Evolutionary conservation across 2,797 vertebrate species (phyloP).

Genomic region (Mormyrops boulengeri): DNA sequence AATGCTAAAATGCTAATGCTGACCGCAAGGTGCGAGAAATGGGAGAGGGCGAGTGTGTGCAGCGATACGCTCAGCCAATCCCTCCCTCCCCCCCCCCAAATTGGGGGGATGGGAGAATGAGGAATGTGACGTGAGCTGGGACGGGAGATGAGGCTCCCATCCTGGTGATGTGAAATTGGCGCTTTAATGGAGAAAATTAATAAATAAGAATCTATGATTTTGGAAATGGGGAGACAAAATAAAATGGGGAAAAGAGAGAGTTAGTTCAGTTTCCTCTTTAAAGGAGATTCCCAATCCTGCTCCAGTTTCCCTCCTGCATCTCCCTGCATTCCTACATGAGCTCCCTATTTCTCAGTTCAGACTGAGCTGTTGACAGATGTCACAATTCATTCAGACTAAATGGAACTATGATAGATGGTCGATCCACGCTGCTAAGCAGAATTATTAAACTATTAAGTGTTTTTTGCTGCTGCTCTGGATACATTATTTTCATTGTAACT

Average conservation of each 20-base stretch:
- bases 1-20: slow-evolving; percentile 24
- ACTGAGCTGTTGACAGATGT: neutral
- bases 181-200: slow-evolving; percentile 84
- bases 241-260: slow-evolving; percentile 46
- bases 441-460: neutral
- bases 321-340: neutral
- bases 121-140: slow-evolving; percentile 37
- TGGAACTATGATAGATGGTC: neutral
- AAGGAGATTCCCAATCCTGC: neutral
- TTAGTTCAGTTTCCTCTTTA: slow-evolving; percentile 51
- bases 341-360: neutral
- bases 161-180: slow-evolving; percentile 47
- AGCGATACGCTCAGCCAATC: neutral
- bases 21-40: slow-evolving; percentile 9
- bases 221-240: slow-evolving; percentile 56
- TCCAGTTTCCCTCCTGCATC: neutral
- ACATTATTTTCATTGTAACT: neutral
- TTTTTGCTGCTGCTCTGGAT: neutral
- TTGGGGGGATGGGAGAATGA: slow-evolving; percentile 17
- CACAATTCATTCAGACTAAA: neutral
- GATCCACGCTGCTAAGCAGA: neutral
- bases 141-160: slow-evolving; percentile 51
- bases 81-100: neutral
- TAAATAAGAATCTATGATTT: slow-evolving; percentile 83
- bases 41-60: neutral